These are phyloP conservation scores for Spodoptera exigua DNA, from an alignment of 2,888 invertebrate genomes.

Conservation along the genomic window DNA sequence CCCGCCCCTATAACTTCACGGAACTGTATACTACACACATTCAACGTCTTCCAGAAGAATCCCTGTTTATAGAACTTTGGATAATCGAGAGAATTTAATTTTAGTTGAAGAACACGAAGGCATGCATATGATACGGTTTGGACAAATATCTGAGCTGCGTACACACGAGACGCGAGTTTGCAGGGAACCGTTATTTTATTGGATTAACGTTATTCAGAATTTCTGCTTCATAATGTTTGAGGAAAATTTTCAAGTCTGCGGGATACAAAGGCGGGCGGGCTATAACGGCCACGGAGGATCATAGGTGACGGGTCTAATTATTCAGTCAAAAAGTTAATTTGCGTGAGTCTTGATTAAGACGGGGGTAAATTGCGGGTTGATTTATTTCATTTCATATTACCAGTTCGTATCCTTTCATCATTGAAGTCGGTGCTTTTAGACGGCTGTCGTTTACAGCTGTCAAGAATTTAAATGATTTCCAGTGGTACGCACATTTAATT, in stretches of 20 bases:
- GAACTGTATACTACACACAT: constrained; percentile 43
- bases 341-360: constrained; percentile 43
- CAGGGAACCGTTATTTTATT: constrained; percentile 27
- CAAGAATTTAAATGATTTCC: constrained; percentile 36
- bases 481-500: constrained; percentile 32
- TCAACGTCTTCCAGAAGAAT: constrained; percentile 59
- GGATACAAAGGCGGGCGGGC: constrained; percentile 1
- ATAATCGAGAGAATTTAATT: constrained; percentile 66
- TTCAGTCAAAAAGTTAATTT: constrained; percentile 54
- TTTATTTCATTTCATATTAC: constrained; percentile 46
- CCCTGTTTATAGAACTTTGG: constrained; percentile 53
- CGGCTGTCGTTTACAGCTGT: constrained; percentile 32
- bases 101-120: constrained; percentile 53
- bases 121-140: constrained; percentile 44
- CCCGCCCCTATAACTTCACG: constrained; percentile 43
- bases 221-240: constrained; percentile 14
- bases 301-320: constrained; percentile 48
- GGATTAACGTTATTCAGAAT: constrained; percentile 21
- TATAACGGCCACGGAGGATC: neutral
- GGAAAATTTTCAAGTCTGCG: neutral
- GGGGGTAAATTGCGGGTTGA: constrained; percentile 47
- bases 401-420: constrained; percentile 38
- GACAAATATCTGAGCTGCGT: constrained; percentile 30
- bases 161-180: constrained; percentile 12
- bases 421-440: constrained; percentile 21